Conservation (phyloP, 2,888 invertebrate genomes). For the Tridacna crocea region DNA sequence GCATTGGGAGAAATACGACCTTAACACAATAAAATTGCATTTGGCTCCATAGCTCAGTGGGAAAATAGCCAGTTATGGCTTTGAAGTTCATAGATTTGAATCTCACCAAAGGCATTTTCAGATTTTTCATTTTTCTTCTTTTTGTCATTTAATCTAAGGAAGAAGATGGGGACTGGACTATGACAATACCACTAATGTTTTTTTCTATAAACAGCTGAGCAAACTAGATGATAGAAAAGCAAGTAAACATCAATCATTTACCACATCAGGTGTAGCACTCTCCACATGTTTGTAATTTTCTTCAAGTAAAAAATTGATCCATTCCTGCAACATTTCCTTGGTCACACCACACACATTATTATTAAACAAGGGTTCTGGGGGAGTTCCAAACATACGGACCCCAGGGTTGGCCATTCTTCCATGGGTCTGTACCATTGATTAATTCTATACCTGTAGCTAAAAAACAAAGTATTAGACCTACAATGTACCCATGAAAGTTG, state of each 20-base stretch:
- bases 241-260: slow-evolving; percentile 23
- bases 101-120: no score
- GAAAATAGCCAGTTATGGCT: no score
- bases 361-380: slow-evolving; percentile 74
- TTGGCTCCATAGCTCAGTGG: no score
- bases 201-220: no score
- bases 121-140: no score
- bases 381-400: slow-evolving; percentile 64
- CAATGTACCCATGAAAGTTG: background rate
- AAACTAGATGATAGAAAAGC: no score
- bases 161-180: no score
- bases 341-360: slow-evolving; percentile 58
- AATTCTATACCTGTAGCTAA: background rate
- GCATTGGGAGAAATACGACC: no score
- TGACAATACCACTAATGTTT: no score
- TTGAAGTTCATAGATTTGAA: no score
- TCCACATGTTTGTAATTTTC: slow-evolving; percentile 64
- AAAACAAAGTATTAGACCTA: background rate
- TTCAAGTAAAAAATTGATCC: slow-evolving; percentile 66
- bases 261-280: slow-evolving; percentile 44
- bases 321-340: slow-evolving; percentile 73
- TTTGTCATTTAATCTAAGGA: no score
- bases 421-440: background rate
- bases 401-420: background rate
- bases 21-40: no score